Evolutionary conservation across 2,113 vertebrate genomes (phyloP).

Genomic region (Lophura nycthemera): DNA sequence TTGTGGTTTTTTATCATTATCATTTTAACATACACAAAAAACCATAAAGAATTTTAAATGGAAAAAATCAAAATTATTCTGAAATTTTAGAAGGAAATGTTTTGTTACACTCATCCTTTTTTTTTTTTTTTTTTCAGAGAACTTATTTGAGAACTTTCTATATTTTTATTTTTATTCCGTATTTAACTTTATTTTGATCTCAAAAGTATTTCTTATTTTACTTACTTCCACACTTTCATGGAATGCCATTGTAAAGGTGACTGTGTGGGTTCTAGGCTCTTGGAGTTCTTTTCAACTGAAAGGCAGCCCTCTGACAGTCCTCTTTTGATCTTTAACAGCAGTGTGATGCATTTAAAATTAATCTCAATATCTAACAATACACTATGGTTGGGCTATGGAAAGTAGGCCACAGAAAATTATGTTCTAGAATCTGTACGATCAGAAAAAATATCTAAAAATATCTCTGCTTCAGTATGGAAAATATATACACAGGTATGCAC

Average conservation of each 20-base stretch:
- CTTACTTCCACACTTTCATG: background rate
- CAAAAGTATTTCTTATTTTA: background rate
- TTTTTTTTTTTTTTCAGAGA: background rate
- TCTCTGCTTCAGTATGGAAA: background rate
- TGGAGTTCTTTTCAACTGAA: background rate
- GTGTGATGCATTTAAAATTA: background rate
- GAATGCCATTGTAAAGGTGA: background rate
- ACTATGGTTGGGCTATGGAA: background rate
- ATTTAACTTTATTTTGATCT: background rate
- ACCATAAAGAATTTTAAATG: background rate
- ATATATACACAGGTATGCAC: background rate
- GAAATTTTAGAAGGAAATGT: background rate
- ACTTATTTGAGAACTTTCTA: background rate
- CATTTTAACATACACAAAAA: background rate
- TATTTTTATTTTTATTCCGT: background rate
- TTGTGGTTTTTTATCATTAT: background rate
- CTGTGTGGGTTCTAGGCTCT: background rate
- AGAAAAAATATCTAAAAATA: background rate
- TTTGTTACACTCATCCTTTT: background rate
- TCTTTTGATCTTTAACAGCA: background rate
- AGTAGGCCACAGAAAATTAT: background rate
- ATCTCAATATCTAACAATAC: background rate
- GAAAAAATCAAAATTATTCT: background rate
- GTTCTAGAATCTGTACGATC: background rate
- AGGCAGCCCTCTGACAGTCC: fast-evolving